Evolutionary conservation across 1,140 invertebrate genomes (phyloP).

Genomic region (Drosophila nannoptera): DNA sequence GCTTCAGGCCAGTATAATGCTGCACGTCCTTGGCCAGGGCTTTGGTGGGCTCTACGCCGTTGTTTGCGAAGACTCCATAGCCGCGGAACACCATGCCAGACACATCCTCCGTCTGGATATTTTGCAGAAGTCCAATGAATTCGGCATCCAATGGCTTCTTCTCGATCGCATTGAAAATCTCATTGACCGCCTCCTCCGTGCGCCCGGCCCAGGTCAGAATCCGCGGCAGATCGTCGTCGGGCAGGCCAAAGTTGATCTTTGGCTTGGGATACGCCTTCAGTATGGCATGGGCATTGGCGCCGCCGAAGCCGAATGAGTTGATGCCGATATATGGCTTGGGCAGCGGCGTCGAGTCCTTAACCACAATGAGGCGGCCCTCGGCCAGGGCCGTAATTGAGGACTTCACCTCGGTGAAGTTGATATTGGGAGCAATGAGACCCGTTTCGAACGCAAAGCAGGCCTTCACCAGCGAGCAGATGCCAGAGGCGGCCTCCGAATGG

Average conservation of each 20-base stretch:
- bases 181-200: slow-evolving; percentile 84
- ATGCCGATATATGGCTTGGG: slow-evolving; percentile 83
- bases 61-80: slow-evolving; percentile 81
- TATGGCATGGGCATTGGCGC: slow-evolving; percentile 86
- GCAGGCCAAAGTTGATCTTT: slow-evolving; percentile 80
- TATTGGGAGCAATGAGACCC: slow-evolving; percentile 87
- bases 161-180: slow-evolving; percentile 84
- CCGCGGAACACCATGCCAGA: slow-evolving; percentile 82
- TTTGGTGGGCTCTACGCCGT: slow-evolving; percentile 79
- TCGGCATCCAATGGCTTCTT: slow-evolving; percentile 82
- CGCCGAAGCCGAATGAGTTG: slow-evolving; percentile 94
- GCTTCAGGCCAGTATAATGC: slow-evolving; percentile 82
- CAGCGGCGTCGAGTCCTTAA: slow-evolving; percentile 84
- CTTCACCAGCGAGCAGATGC: slow-evolving; percentile 91
- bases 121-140: slow-evolving; percentile 81
- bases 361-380: slow-evolving; percentile 85
- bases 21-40: slow-evolving; percentile 80
- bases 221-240: slow-evolving; percentile 81
- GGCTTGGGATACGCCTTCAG: slow-evolving; percentile 82
- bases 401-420: slow-evolving; percentile 87
- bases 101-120: slow-evolving; percentile 81
- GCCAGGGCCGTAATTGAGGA: slow-evolving; percentile 85
- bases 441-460: slow-evolving; percentile 87
- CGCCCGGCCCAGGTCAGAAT: slow-evolving; percentile 81
- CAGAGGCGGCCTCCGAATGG: slow-evolving; percentile 94